Evolutionary conservation across 2,113 vertebrate species (phyloP), one percentile per base, ranked within the genome.

Genomic region (Semicossyphus pulcher): DNA sequence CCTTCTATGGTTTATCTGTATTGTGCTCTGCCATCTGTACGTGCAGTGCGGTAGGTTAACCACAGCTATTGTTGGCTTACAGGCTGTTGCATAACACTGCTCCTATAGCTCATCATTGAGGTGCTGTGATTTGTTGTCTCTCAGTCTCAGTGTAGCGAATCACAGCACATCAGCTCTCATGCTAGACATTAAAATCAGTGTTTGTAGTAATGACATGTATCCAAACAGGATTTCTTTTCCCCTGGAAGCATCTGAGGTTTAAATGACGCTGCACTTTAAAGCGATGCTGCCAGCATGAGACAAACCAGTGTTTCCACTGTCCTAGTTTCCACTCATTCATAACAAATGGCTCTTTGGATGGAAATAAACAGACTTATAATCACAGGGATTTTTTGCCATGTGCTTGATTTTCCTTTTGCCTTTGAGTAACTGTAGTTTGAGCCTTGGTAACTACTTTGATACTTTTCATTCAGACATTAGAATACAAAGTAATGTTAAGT

Each of bases 81-180:
- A 34, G 20, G 56, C 48, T 37, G 58, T 88, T 78, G 81, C 62
- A 18, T 59, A 83, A 88, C 73, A 15, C 14, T 1, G 15, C 1
- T 5, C 23, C 80, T 48, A 20, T 36, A 48, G 80, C 62, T 42
- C 66, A 16, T 6, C n/a, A 6, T 6, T 7, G 51, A n/a, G 23
- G 44, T 21, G 56, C 2, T 14, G 14, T 53, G 7, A 10, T 49
- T 2, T 29, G 36, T 6, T 0, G 16, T 15, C 36, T 29, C 2
- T 48, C 45, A 26, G n/a, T 15, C 7, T 39, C n/a, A 0, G 16
- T 32, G 47, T 31, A 70, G 57, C 4, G 4, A 12, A n/a, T 59
- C 26, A 5, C 37, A 37, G 25, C 41, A 28, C 21, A 4, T 52
- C 28, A n/a, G n/a, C n/a, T n/a, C n/a, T n/a, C n/a, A n/a, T n/a